Conservation (phyloP, 2,113 vertebrate species). For the Zosterops lateralis region DNA sequence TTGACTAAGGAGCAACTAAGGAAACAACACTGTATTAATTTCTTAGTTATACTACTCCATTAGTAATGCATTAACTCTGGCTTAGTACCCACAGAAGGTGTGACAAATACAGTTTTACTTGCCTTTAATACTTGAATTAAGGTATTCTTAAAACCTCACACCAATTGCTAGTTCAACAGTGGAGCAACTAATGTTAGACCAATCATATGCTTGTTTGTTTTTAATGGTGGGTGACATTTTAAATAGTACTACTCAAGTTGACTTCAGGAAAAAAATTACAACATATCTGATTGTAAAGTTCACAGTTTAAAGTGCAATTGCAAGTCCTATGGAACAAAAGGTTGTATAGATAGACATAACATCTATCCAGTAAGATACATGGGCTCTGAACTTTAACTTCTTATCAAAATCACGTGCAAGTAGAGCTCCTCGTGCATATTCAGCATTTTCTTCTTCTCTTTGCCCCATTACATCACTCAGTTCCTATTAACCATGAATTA, state of each 20-base stretch:
- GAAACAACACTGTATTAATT: not conserved
- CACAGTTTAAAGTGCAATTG: not conserved
- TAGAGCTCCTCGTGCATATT: not conserved
- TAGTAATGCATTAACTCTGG: not conserved
- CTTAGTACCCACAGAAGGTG: not conserved
- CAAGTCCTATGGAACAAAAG: not conserved
- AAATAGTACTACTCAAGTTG: not conserved
- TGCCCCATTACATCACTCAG: not conserved
- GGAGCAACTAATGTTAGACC: not conserved
- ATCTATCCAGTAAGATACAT: not conserved
- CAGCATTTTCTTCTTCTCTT: not conserved
- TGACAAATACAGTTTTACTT: not conserved
- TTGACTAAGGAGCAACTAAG: not conserved
- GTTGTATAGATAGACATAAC: not conserved
- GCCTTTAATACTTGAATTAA: not conserved
- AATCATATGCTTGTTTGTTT: not conserved
- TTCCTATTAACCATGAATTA: not conserved
- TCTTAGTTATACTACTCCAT: not conserved
- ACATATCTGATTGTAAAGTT: not conserved
- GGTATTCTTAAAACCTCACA: not conserved
- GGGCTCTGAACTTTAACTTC: not conserved
- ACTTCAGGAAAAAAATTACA: not conserved
- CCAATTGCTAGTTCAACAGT: not conserved
- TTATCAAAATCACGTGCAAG: not conserved
- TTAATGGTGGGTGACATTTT: not conserved